Base-by-base conservation (phyloP, 2,113 vertebrate genomes). In the Ellobius talpinus region DNA sequence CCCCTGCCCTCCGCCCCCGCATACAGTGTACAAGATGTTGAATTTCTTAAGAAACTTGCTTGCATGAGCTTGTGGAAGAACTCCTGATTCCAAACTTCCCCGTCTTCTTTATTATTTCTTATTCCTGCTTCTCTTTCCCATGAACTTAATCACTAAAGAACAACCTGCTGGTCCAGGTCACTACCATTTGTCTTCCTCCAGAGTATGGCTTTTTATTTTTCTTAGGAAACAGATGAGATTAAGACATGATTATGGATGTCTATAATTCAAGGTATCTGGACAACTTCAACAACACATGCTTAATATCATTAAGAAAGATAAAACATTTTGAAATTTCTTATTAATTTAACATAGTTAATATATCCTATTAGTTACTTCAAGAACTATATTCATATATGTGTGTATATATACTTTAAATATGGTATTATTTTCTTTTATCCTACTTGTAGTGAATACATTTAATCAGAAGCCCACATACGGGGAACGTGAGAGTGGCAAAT, bases 171-270 rank as follows among this genome's bases (percentile, higher is more conserved):
- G 47, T 33, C 55, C 55, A 58, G 17, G 55, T 58, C 55, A 58
- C 55, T 58, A 58, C 19, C 55, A 58, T 58, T 19, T 58, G 55
- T 58, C 19, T 19, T 61, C 45, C 23, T 70, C 21, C 21, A 39
- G 90, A 45, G 47, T 23, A 50, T 63, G 79, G n/a, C 79, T 65
- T 93, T 72, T 89, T 78, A 42, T 42, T 90, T 82, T 73, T 52
- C 10, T 94, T 85, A 77, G n/a, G 39, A 92, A 90, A 73, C 10
- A 89, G 81, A 70, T 85, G 61, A 33, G n/a, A 55, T 90, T 88
- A 82, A 89, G 96, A 96, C 70, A 47, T 89, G 47, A 42, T 65
- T 81, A 73, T 79, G n/a, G 55, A 89, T 24, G 74, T 79, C 85
- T 16, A 39, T 16, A 63, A 63, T 24, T 66, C n/a, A 89, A 91